These are phyloP conservation scores for Hylaea fasciaria DNA, from an alignment of 2,888 invertebrate genomes.

Conservation along the genomic window DNA sequence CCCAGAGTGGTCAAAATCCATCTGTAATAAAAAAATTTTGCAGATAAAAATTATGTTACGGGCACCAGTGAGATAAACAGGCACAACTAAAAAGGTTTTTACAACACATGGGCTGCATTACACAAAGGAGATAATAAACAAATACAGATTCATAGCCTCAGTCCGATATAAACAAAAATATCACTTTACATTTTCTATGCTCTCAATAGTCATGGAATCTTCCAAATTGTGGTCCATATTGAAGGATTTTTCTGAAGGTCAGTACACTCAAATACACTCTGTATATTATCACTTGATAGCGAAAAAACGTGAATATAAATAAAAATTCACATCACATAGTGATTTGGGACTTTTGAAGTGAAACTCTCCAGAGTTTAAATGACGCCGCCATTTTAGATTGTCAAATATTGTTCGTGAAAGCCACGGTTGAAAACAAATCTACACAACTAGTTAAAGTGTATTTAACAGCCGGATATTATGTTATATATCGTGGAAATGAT, in stretches of 20 bases:
- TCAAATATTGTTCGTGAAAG: slow-evolving; percentile 70
- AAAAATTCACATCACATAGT: neutral
- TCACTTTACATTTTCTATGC: slow-evolving; percentile 68
- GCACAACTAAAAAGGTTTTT: too few relatives aligned
- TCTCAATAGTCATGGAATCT: slow-evolving; percentile 72
- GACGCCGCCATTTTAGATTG: slow-evolving; percentile 84
- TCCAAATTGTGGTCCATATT: slow-evolving; percentile 78
- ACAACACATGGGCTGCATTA: too few relatives aligned
- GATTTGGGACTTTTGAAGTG: slow-evolving; percentile 16
- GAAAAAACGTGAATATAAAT: slow-evolving; percentile 1
- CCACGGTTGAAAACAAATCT: slow-evolving; percentile 83
- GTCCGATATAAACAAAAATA: slow-evolving; percentile 11
- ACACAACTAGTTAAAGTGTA: slow-evolving; percentile 25
- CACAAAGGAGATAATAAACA: too few relatives aligned
- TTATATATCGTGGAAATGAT: slow-evolving; percentile 14
- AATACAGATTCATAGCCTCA: too few relatives aligned
- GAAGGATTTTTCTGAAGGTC: slow-evolving; percentile 16
- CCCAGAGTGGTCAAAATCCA: slow-evolving; percentile 73
- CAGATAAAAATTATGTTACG: too few relatives aligned
- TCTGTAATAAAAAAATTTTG: too few relatives aligned
- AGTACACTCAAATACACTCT: slow-evolving; percentile 2
- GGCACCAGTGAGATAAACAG: too few relatives aligned
- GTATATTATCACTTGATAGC: neutral
- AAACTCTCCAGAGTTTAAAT: slow-evolving; percentile 65
- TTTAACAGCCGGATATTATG: neutral